Percentiles rank a stretch among this genome's conserved stretches.
These are phyloP conservation scores for Uropetala carovei DNA, from an alignment of 2,888 invertebrate species.

Conservation along the genomic window DNA sequence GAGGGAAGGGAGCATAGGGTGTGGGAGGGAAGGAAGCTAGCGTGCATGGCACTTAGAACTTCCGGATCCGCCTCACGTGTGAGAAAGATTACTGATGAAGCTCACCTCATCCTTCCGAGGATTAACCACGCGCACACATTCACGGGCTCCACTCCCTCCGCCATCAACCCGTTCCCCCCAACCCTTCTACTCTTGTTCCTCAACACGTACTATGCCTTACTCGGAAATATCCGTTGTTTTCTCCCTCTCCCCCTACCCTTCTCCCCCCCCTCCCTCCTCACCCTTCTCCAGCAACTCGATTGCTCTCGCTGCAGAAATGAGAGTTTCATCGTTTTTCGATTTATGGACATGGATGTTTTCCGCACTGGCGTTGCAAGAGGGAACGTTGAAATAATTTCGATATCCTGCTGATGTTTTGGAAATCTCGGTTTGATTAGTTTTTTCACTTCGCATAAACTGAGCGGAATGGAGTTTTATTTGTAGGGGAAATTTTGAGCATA, in stretches of 20 bases:
- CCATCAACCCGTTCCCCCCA: background rate
- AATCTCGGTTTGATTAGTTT: too few species aligned
- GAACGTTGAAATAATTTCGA: too few species aligned
- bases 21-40: background rate
- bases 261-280: background rate
- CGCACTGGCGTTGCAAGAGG: too few species aligned
- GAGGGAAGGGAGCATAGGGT: background rate
- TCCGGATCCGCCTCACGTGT: background rate
- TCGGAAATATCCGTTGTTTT: too few species aligned
- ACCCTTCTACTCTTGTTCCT: background rate
- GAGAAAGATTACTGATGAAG: conserved; percentile 13
- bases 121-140: background rate
- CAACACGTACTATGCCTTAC: too few species aligned
- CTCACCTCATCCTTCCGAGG: background rate
- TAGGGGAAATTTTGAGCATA: too few species aligned
- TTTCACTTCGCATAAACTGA: too few species aligned
- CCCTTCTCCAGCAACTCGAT: background rate
- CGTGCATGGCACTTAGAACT: background rate
- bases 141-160: background rate
- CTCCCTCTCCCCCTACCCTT: background rate
- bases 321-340: too few species aligned
- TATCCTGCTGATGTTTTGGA: too few species aligned
- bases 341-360: too few species aligned
- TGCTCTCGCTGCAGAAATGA: background rate
- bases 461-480: too few species aligned